phyloP scores from a whole-genome alignment of 2,113 vertebrate genomes.

The Anguilla rostrata region DNA sequence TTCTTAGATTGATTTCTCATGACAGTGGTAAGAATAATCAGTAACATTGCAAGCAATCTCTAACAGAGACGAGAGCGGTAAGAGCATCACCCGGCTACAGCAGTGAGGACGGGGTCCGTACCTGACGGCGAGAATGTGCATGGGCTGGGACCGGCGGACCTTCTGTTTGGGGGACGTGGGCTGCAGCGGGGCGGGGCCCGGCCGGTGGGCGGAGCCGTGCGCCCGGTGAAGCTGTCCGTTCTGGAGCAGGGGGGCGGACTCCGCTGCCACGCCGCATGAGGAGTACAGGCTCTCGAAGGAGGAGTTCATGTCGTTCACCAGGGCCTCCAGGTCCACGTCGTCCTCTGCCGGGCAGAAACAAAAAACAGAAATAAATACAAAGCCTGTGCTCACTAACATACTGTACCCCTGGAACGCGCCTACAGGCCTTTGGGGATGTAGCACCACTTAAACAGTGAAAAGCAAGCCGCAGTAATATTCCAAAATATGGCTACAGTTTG shows the following conservation, averaged over 20 bases:
- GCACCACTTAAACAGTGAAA: too few species aligned
- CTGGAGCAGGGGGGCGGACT: conserved; percentile 82
- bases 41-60: neutral
- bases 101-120: conserved; percentile 48
- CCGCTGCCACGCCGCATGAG: conserved; percentile 68
- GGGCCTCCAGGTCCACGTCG: conserved; percentile 87
- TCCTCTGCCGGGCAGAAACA: conserved; percentile 72
- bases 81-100: neutral
- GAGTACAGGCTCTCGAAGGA: conserved; percentile 86
- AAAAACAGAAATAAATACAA: neutral
- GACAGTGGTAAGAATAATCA: neutral
- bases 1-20: neutral
- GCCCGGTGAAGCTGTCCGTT: conserved; percentile 69
- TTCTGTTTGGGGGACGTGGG: conserved; percentile 67
- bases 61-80: neutral
- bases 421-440: too few species aligned
- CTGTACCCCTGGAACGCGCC: too few species aligned
- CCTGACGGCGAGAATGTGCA: conserved; percentile 90
- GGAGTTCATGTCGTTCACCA: conserved; percentile 92
- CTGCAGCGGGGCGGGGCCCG: conserved; percentile 37
- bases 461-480: too few species aligned
- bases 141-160: conserved; percentile 84
- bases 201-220: conserved; percentile 41
- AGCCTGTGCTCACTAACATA: too few species aligned
- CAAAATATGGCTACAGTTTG: too few species aligned